Base-by-base conservation (phyloP, 2,797 vertebrate species). In the Valencia hispanica region DNA sequence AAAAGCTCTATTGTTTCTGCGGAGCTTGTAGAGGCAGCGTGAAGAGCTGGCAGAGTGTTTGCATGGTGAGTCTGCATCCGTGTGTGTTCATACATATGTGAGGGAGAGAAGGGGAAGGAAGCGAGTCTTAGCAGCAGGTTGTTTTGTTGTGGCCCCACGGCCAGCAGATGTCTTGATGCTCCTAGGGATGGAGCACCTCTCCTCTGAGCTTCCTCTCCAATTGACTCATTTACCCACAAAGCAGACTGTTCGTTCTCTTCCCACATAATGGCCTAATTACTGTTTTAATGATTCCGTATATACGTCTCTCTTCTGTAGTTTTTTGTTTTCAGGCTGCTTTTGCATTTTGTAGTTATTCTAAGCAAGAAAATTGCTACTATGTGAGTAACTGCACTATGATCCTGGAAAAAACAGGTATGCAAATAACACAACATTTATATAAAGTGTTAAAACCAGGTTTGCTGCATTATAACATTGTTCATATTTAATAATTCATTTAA, bases 151-250 rank as follows among this genome's bases (percentile, higher is more conserved):
- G 86, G 89, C 91, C 84, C 88, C 72, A 85, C 81, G 75, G 88
- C 91, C 92, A 88, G 93, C 94, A 94, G 94, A 95, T 94, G 92
- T 93, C 92, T 95, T 88, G 79, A 68, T 84, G 88, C 90, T 90
- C 82, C 85, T 32, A 32, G 84, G 90, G 83, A 88, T 89, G 70
- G 63, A 91, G 91, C 83, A 68, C 76, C 88, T 92, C 89, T 94
- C 93, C 93, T 94, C 88, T 87, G 92, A 91, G 91, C 87, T 84
- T 91, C 89, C 84, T 92, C 86, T 92, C 86, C 94, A 94, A 94
- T 94, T 94, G 92, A 93, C 94, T 94, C 86, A 91, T 95, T 95
- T 95, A 94, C 91, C 93, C 91, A 94, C 93, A 93, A 92, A 94
- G 88, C 94, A 93, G 92, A 84, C 78, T 90, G 86, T 82, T 87